These are phyloP conservation scores for Batillaria attramentaria DNA, from an alignment of 1,140 invertebrate species.

Conservation along the genomic window DNA sequence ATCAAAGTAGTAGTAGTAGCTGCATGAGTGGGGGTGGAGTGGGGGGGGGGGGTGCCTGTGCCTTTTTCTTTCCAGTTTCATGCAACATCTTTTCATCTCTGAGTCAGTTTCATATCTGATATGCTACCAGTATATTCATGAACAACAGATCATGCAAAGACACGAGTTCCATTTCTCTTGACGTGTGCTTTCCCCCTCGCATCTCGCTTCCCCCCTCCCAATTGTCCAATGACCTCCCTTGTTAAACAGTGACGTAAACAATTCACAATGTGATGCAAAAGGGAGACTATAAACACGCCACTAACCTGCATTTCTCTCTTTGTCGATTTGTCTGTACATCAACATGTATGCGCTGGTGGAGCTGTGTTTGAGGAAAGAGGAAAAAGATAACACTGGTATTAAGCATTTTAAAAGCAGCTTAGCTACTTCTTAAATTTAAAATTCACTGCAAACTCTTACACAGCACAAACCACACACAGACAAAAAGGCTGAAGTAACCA, in stretches of 20 bases:
- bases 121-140: too few species aligned
- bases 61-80: too few species aligned
- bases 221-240: background rate
- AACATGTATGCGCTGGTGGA: constrained; percentile 96
- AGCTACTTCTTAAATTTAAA: too few species aligned
- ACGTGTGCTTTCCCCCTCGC: background rate
- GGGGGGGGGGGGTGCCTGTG: too few species aligned
- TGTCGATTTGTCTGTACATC: constrained; percentile 89
- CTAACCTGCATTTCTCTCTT: constrained; percentile 77
- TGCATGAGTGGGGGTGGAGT: too few species aligned
- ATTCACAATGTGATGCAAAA: background rate
- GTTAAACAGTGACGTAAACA: background rate
- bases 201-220: background rate
- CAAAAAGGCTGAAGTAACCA: constrained; percentile 8
- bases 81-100: too few species aligned
- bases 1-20: too few species aligned
- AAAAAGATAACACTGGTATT: constrained; percentile 1
- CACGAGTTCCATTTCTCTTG: background rate
- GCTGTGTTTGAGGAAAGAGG: constrained; percentile 76
- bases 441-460: background rate
- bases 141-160: background rate
- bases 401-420: background rate
- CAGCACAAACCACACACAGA: too few species aligned
- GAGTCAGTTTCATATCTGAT: too few species aligned
- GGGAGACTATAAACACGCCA: constrained; percentile 18